Evolutionary conservation across 2,113 vertebrate genomes (phyloP).

Genomic region (Toxostoma redivivum): DNA sequence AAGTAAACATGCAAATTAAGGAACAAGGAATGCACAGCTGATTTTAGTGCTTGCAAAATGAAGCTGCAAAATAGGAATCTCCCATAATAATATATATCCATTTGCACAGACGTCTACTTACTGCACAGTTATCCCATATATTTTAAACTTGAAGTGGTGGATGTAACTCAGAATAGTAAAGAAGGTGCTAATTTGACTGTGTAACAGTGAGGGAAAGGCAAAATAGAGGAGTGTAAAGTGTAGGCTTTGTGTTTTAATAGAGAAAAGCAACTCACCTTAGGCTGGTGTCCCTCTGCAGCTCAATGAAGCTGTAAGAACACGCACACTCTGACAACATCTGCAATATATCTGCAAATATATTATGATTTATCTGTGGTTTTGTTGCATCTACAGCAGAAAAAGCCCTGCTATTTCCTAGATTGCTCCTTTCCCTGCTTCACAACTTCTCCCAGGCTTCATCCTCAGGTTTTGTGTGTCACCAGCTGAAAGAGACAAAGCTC

Average conservation of each 20-base stretch:
- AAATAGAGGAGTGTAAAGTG: not conserved
- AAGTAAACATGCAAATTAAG: not conserved
- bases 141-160: not conserved
- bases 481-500: not conserved
- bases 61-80: not conserved
- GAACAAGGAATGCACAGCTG: not conserved
- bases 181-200: not conserved
- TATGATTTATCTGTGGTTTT: not conserved
- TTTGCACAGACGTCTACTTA: not conserved
- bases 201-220: not conserved
- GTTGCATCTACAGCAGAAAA: not conserved
- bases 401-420: not conserved
- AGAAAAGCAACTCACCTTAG: not conserved
- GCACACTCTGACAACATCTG: not conserved
- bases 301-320: rapidly evolving
- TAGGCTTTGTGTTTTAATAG: not conserved
- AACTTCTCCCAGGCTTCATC: not conserved
- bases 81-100: not conserved
- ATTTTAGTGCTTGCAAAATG: not conserved
- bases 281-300: not conserved
- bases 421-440: not conserved
- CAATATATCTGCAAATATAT: not conserved
- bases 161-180: not conserved
- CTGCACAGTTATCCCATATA: not conserved
- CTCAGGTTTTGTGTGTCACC: not conserved